Conservation (phyloP, 2,113 vertebrate species). For the Embiotoca jacksoni region DNA sequence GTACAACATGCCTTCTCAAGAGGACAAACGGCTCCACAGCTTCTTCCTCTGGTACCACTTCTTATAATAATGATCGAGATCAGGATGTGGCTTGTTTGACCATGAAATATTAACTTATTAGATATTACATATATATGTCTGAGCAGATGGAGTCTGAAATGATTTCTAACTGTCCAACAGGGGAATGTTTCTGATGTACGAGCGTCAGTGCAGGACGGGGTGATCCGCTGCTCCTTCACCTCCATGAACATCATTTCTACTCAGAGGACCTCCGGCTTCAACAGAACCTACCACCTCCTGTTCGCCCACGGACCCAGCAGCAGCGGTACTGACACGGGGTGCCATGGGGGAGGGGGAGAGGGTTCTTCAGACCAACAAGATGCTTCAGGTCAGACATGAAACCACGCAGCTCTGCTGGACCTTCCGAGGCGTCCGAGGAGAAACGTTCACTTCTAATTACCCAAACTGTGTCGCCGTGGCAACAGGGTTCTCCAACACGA, state of each 20-base stretch:
- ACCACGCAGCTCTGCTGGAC: no score
- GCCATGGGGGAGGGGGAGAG: not conserved
- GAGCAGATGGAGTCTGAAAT: no score
- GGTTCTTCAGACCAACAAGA: no score
- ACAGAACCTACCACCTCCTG: constrained; percentile 72
- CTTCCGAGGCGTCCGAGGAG: no score
- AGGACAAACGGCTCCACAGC: constrained; percentile 57
- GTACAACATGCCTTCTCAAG: constrained; percentile 79
- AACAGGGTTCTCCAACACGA: no score
- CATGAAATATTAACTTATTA: no score
- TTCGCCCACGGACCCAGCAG: constrained; percentile 72
- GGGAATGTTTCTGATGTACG: constrained; percentile 69
- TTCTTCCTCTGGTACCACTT: constrained; percentile 71
- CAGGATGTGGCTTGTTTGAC: no score
- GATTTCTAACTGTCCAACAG: constrained; percentile 58
- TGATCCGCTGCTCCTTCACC: constrained; percentile 84
- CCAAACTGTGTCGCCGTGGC: no score
- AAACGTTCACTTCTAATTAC: no score
- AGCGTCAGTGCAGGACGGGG: constrained; percentile 50
- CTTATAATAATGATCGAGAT: not conserved
- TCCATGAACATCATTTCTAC: constrained; percentile 76
- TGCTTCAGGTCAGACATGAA: no score
- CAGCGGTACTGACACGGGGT: constrained; percentile 57
- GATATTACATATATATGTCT: no score
- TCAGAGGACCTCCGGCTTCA: constrained; percentile 36